Evolutionary conservation across 2,113 vertebrate genomes (phyloP).

Genomic region (Argyrosomus japonicus): DNA sequence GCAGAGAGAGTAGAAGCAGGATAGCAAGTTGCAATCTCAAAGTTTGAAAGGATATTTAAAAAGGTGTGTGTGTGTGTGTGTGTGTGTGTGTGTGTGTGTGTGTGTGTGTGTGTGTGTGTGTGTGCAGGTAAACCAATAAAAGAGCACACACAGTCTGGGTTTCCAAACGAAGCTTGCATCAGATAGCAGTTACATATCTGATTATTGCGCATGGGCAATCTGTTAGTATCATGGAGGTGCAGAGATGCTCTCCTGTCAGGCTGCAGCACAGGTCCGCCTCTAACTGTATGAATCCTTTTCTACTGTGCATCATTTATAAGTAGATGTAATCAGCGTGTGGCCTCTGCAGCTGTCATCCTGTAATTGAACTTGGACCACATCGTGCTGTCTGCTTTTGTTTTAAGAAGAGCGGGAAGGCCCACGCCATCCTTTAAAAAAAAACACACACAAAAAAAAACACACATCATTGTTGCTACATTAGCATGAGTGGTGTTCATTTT

Average conservation of each 20-base stretch:
- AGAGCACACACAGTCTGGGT: constrained; percentile 35
- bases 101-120: constrained; percentile 31
- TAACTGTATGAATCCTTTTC: constrained; percentile 44
- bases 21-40: constrained; percentile 69
- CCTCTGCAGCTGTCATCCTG: constrained; percentile 48
- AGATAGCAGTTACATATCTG: constrained; percentile 76
- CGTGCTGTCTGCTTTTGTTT: background rate
- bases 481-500: constrained; percentile 27
- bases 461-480: constrained; percentile 20
- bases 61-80: constrained; percentile 23
- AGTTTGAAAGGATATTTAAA: constrained; percentile 74
- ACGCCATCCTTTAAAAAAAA: background rate
- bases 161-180: constrained; percentile 71
- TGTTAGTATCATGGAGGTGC: constrained; percentile 68
- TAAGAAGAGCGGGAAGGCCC: constrained; percentile 2
- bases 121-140: constrained; percentile 54
- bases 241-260: constrained; percentile 61
- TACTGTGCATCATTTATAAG: constrained; percentile 63
- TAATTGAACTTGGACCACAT: constrained; percentile 44
- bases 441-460: background rate
- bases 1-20: constrained; percentile 46
- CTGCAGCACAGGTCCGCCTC: constrained; percentile 57
- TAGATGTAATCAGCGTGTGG: constrained; percentile 67
- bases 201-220: constrained; percentile 77
- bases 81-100: constrained; percentile 47